phyloP scores from a whole-genome alignment of 2,797 vertebrate species.

The Diplodus sargus region DNA sequence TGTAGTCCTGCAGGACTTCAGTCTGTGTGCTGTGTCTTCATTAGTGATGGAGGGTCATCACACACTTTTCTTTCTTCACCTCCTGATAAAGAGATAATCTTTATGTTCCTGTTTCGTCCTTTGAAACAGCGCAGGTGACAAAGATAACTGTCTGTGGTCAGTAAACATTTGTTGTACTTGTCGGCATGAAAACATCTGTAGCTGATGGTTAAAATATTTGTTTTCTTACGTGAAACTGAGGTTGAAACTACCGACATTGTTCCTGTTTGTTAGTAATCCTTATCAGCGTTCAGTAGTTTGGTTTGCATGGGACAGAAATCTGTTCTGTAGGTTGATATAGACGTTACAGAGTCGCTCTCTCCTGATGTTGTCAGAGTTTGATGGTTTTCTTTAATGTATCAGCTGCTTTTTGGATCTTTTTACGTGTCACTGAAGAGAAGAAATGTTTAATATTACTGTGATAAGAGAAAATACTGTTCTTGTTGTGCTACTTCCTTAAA shows the following conservation, averaged over 20 bases:
- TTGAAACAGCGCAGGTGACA: neutral
- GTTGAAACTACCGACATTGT: neutral
- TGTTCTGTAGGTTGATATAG: neutral
- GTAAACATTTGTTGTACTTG: neutral
- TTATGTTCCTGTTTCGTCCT: neutral
- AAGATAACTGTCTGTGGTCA: neutral
- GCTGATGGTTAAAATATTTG: too few relatives aligned
- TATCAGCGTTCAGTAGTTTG: neutral
- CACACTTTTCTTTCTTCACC: neutral
- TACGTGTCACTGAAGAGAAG: neutral
- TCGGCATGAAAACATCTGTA: neutral
- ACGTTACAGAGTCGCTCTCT: neutral
- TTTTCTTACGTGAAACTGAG: neutral
- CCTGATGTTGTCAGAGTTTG: constrained; percentile 7
- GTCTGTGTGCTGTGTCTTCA: neutral
- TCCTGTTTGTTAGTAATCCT: neutral
- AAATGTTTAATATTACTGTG: neutral
- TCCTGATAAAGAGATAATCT: constrained; percentile 30
- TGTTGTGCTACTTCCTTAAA: constrained; percentile 6
- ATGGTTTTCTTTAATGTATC: constrained; percentile 23
- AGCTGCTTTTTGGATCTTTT: constrained; percentile 28
- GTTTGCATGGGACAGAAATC: neutral
- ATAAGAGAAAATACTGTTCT: neutral
- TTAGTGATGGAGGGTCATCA: neutral
- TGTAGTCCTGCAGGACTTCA: neutral